Base-by-base conservation (phyloP, 2,888 invertebrate species). In the Protophormia terraenovae region DNA sequence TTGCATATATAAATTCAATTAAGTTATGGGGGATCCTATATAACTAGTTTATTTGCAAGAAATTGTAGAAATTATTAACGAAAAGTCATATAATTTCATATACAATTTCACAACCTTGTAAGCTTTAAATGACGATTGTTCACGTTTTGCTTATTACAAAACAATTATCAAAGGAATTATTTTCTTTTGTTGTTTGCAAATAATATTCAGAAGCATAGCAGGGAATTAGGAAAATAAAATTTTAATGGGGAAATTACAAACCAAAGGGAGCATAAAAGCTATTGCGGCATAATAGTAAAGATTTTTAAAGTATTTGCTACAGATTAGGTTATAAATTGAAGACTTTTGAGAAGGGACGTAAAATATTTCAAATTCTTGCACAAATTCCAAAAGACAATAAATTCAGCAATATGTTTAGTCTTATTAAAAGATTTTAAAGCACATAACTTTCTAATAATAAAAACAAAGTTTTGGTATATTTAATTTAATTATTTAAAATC, bases 131-230 rank as follows among this genome's bases (percentile, higher is more conserved):
- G 73, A 73, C 58, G 47, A 73, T 50, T 66, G 62, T 83, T 80
- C 88, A 88, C 88, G 88, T 87, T 87, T 86, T 81, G 89, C 89
- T 88, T 89, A 90, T 90, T 87, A 87, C 64, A 89, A 90, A 90
- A 90, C 90, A 91, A 91, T 91, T 91, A 90, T 89, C 87, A 81
- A 81, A 80, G 87, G 77, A 78, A 84, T 72, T n/a, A n/a, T n/a
- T 53, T 60, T 41, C 41, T 16, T 60, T 41, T 35, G 58, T 16
- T 50, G 6, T 10, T 12, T n/a, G 3, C 7, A n/a, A 38, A 71
- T 58, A 83, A 38, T 53, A 16, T 19, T 19, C 1, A 35, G n/a
- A 60, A 22, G 24, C 35, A 50, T 32, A 32, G 10, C n/a, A 47
- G 10, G 50, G 4, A 6, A 41, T 5, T 12, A 22, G 45, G 72